Percentiles rank a stretch among this genome's conserved stretches.
Evolutionary conservation across 2,113 vertebrate genomes (phyloP).

Genomic region (Trogon surrucura): DNA sequence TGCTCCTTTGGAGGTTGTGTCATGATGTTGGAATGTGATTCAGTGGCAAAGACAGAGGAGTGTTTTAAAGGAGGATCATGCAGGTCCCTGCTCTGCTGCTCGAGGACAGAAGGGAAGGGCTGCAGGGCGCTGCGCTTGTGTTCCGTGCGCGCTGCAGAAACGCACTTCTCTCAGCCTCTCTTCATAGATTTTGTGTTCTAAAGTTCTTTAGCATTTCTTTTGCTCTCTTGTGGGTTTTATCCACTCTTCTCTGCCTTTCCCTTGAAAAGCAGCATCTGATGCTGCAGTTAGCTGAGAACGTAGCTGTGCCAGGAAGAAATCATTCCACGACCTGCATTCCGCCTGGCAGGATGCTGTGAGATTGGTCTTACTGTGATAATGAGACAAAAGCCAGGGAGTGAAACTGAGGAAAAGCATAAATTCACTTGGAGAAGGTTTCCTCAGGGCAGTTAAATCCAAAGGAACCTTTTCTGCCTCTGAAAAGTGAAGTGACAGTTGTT

Average conservation of each 20-base stretch:
- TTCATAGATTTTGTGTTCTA: not conserved
- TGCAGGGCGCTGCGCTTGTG: not conserved
- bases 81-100: not conserved
- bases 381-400: not conserved
- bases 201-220: not conserved
- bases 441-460: not conserved
- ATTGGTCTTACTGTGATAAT: not conserved
- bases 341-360: not conserved
- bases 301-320: not conserved
- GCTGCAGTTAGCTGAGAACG: not conserved
- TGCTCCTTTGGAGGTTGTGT: constrained; percentile 3
- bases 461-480: not conserved
- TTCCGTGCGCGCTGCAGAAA: not conserved
- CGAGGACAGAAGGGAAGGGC: not conserved
- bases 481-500: not conserved
- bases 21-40: constrained; percentile 42
- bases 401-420: not conserved
- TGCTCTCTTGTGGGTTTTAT: not conserved
- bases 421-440: not conserved
- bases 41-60: not conserved
- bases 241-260: not conserved
- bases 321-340: not conserved
- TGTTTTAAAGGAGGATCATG: not conserved
- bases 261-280: not conserved
- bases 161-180: not conserved